Conservation (phyloP, 2,113 vertebrate species). For the Varanus komodoensis region DNA sequence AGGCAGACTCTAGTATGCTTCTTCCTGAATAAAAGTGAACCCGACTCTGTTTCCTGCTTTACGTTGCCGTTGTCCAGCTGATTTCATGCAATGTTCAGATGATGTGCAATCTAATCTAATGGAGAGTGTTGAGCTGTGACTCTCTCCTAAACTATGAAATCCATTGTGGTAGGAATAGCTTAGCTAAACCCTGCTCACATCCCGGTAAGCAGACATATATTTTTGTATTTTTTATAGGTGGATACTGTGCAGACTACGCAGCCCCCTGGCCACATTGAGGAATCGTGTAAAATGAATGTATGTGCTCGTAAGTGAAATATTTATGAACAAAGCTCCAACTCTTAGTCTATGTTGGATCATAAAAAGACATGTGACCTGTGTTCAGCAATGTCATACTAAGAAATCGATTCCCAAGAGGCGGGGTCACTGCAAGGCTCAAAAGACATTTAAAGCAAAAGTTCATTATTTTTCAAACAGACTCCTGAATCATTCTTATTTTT, state of each 20-base stretch:
- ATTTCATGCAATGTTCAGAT: constrained; percentile 14
- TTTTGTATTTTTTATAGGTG: constrained; percentile 84
- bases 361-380: constrained; percentile 60
- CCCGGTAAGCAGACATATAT: constrained; percentile 77
- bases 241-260: constrained; percentile 77
- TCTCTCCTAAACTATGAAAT: constrained; percentile 43
- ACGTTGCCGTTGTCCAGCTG: not conserved
- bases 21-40: not conserved
- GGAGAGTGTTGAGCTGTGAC: constrained; percentile 25
- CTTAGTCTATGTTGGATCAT: constrained; percentile 73
- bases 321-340: constrained; percentile 73
- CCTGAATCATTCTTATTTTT: constrained; percentile 10
- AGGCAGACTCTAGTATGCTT: constrained; percentile 3
- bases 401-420: constrained; percentile 71
- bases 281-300: constrained; percentile 82
- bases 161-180: constrained; percentile 49
- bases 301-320: constrained; percentile 80
- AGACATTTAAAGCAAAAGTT: constrained; percentile 58
- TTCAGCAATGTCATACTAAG: constrained; percentile 52
- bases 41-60: constrained; percentile 2
- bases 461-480: constrained; percentile 27
- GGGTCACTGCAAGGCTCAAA: constrained; percentile 62
- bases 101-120: constrained; percentile 16
- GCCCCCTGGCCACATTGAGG: constrained; percentile 77
- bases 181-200: constrained; percentile 70